A percentile compares a stretch with the other conserved stretches of the same genome.
Evolutionary conservation across 2,888 invertebrate genomes (phyloP).

Genomic region (Lapara coniferarum): DNA sequence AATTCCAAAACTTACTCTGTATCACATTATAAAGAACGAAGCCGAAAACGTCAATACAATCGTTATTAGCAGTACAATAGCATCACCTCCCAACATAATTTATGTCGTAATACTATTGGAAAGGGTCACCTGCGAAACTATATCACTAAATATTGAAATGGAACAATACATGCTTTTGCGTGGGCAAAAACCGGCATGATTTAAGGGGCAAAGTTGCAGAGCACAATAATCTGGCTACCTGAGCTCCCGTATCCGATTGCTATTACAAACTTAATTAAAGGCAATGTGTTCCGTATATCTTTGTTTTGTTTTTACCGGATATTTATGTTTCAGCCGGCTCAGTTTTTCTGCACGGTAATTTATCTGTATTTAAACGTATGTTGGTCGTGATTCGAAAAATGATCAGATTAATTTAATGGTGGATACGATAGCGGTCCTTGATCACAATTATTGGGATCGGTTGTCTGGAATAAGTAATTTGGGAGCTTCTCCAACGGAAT

Average conservation of each 20-base stretch:
- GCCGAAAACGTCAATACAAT: background rate
- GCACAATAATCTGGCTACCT: conserved; percentile 21
- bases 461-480: too few relatives aligned
- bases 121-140: conserved; percentile 63
- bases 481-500: too few relatives aligned
- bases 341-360: background rate
- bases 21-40: background rate
- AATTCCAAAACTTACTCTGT: background rate
- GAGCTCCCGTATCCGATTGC: conserved; percentile 16
- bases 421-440: background rate
- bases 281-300: conserved; percentile 11
- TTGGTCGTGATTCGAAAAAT: background rate
- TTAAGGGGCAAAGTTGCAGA: conserved; percentile 52
- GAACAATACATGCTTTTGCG: conserved; percentile 60
- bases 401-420: too few relatives aligned
- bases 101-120: conserved; percentile 43
- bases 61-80: background rate
- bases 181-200: conserved; percentile 66
- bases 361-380: background rate
- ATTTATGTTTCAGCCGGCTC: conserved; percentile 1
- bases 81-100: conserved; percentile 41
- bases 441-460: background rate
- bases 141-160: conserved; percentile 65
- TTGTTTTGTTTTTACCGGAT: conserved; percentile 3
- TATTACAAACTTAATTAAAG: conserved; percentile 24